Base-by-base conservation (phyloP, 2,113 vertebrate species). In the Gavialis gangeticus region DNA sequence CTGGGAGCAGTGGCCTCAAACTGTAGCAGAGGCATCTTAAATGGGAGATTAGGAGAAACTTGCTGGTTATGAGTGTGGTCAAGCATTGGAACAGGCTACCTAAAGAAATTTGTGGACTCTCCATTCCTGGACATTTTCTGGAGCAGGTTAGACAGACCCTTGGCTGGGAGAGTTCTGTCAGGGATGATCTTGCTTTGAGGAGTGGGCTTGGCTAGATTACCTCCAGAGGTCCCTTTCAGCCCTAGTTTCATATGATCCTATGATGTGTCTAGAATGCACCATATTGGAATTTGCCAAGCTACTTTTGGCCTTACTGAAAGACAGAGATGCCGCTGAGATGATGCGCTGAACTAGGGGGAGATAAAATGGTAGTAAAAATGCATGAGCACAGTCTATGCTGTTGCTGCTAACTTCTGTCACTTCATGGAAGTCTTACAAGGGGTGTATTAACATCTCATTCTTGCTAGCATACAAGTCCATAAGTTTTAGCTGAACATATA, bases 241-340 rank as follows among this genome's bases (percentile, higher is more conserved):
- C 46, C 46, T 46, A 46, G 8, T 46, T 46, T 46, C 46, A 46
- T 46, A 46, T 46, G 46, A 46, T 46, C 46, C 18, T 2, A 73
- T n/a, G 13, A 0, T 57, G 8, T 34, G 73, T 66, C 54, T 11
- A 0, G 0, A 0, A 67, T 25, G n/a, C 0, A 0, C 69, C 1
- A 0, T 13, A 1, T 28, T 2, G 1, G 11, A 71, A 6, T 84
- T 22, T 24, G 34, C 27, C 12, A 25, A 8, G 10, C 62, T n/a
- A 28, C 34, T 18, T n/a, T 22, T 30, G 58, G 78, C 55, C 34
- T 59, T 28, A 12, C 79, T 55, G 60, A 64, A 34, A 37, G 5
- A 27, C 28, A 67, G n/a, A 67, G 66, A 66, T 30, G 28, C n/a
- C 17, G 17, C n/a, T 67, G 64, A 5, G 64, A 16, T 28, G 64